Percentiles rank a stretch among this genome's conserved stretches.
phyloP scores from a whole-genome alignment of 2,888 invertebrate genomes.

The Lagria hirta region DNA sequence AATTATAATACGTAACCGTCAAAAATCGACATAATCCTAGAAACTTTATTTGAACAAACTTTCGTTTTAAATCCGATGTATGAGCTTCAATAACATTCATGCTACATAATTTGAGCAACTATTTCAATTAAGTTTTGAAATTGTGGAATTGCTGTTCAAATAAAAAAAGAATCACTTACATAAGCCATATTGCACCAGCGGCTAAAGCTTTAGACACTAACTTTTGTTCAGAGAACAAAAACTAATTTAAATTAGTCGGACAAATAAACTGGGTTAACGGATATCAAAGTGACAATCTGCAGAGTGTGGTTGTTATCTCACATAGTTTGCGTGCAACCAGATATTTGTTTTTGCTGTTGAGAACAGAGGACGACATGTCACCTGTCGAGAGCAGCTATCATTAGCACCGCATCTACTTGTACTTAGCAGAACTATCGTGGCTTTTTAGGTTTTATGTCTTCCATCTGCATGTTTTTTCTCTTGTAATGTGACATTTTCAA shows the following conservation, averaged over 20 bases:
- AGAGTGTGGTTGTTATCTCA: slow-evolving; percentile 27
- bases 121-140: too few relatives aligned
- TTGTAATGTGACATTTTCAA: slow-evolving; percentile 21
- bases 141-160: too few relatives aligned
- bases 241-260: slow-evolving; percentile 19
- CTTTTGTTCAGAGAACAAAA: slow-evolving; percentile 14
- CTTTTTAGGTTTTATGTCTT: slow-evolving; percentile 30
- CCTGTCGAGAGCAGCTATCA: slow-evolving; percentile 36
- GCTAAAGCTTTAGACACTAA: slow-evolving; percentile 2
- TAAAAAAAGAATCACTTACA: too few relatives aligned
- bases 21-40: too few relatives aligned
- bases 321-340: slow-evolving; percentile 30
- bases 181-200: slow-evolving; percentile 1
- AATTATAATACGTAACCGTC: too few relatives aligned
- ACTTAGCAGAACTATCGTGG: slow-evolving; percentile 31
- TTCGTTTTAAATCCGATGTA: too few relatives aligned
- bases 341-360: slow-evolving; percentile 32
- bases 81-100: too few relatives aligned
- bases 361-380: slow-evolving; percentile 33
- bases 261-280: slow-evolving; percentile 14
- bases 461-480: slow-evolving; percentile 27
- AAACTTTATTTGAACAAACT: too few relatives aligned
- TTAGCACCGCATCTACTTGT: slow-evolving; percentile 35
- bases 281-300: slow-evolving; percentile 24
- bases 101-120: too few relatives aligned